Evolutionary conservation across 2,113 vertebrate species (phyloP), one percentile per base, ranked within the genome.

Genomic region (Anguilla japonica): DNA sequence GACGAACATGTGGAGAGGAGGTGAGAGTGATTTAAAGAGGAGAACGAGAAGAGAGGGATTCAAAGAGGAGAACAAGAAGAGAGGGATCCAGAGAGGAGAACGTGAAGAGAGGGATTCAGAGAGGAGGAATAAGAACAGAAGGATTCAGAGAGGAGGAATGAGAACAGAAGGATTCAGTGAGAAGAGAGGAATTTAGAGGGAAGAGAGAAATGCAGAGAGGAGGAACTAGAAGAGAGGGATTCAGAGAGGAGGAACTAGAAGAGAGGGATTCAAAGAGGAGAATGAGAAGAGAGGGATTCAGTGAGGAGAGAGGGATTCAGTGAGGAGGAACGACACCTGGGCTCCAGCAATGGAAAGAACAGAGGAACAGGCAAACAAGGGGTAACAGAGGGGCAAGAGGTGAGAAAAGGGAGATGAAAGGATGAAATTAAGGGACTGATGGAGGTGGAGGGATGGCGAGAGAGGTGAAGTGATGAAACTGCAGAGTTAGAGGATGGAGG

Each of bases 1-100:
- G 46, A 41, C 41, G 82, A 83, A 84, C 41, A 60, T 5, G 60
- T 67, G 84, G 2, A 85, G 83, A 85, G 63, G 87, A 50, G 11
- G 16, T 29, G 11, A 6, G 34, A 50, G 40, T 1, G 41, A 46
- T 46, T 43, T 13, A 39, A 18, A 80, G 8, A 8, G 16, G 34
- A 80, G 41, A 22, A 11, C 0, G 1, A 43, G 40, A 26, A 41
- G 16, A 81, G 80, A 43, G 80, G 75, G 50, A 53, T 53, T 53
- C 8, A 53, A 11, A 53, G 50, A 53, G 50, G 13, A 14, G 50
- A 53, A 14, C 5, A 0, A 79, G 50, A 11, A 53, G 50, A 53
- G 50, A 53, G 8, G 50, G 50, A 14, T 53, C 13, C 50, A 53
- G 8, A 14, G 8, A 53, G 50, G 50, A 53, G 13, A 41, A 53